phyloP scores from a whole-genome alignment of 2,888 invertebrate species.

The Tipula lateralis region DNA sequence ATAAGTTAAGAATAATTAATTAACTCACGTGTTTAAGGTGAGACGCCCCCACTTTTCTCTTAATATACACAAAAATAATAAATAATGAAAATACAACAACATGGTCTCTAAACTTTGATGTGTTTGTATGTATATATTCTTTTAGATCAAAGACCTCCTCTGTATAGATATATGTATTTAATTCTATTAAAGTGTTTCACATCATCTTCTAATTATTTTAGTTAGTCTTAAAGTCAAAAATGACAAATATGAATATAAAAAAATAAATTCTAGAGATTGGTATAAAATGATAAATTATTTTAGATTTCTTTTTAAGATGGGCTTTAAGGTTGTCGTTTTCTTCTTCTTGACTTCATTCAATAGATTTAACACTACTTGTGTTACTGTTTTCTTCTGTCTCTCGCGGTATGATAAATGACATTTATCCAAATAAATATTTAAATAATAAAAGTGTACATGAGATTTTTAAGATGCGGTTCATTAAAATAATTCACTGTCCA shows the following conservation, averaged over 20 bases:
- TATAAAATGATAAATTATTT: slow-evolving; percentile 11
- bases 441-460: background rate
- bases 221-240: slow-evolving; percentile 1
- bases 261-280: slow-evolving; percentile 12
- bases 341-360: background rate
- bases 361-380: slow-evolving; percentile 11
- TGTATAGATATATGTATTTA: background rate
- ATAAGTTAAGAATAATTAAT: background rate
- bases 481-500: background rate
- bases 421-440: slow-evolving; percentile 5
- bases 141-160: background rate
- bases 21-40: background rate
- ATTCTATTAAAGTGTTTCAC: slow-evolving; percentile 24
- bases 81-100: background rate
- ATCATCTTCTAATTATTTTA: slow-evolving; percentile 24
- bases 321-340: slow-evolving; percentile 11
- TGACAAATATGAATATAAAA: slow-evolving; percentile 5
- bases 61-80: background rate
- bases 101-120: background rate
- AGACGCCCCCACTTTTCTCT: background rate
- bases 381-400: background rate
- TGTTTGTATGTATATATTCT: background rate
- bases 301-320: background rate
- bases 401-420: background rate
- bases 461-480: background rate